Conservation (phyloP, 2,888 invertebrate genomes). For the Xanthia icteritia region DNA sequence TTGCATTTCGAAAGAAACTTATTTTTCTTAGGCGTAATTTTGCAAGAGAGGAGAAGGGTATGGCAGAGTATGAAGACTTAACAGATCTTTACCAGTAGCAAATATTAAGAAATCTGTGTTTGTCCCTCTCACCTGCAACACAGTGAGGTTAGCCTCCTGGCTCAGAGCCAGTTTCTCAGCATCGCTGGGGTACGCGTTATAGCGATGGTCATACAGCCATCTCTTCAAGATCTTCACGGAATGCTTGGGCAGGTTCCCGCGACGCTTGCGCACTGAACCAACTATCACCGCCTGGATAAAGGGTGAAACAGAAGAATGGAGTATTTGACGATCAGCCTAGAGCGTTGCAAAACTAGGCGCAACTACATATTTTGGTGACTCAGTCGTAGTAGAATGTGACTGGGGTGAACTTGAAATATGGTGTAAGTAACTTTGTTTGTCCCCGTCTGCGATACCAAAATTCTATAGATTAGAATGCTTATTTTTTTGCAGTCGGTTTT, state of each 20-base stretch:
- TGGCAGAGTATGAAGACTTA: neutral
- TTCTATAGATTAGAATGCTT: no score
- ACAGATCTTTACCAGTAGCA: neutral
- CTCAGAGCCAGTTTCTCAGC: conserved; percentile 96
- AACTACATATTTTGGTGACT: neutral
- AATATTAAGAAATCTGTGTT: neutral
- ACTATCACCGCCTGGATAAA: conserved; percentile 73
- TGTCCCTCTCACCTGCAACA: conserved; percentile 93
- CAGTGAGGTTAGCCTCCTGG: conserved; percentile 95
- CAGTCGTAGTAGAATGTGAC: neutral
- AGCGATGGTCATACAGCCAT: conserved; percentile 98
- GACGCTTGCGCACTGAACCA: conserved; percentile 93
- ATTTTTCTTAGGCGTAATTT: neutral
- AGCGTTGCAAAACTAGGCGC: neutral
- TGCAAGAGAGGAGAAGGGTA: neutral
- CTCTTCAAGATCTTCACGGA: conserved; percentile 97
- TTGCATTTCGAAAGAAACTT: neutral
- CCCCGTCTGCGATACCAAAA: no score
- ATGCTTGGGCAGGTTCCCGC: conserved; percentile 98
- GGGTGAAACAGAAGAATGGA: conserved; percentile 3
- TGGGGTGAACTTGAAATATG: neutral
- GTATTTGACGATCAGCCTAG: neutral
- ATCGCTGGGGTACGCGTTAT: conserved; percentile 98
- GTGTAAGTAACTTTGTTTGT: no score
- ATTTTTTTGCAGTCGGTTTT: no score